Percentiles rank a stretch among this genome's conserved stretches.
Evolutionary conservation across 1,140 invertebrate species (phyloP).

Genomic region (Melanaphis sacchari): DNA sequence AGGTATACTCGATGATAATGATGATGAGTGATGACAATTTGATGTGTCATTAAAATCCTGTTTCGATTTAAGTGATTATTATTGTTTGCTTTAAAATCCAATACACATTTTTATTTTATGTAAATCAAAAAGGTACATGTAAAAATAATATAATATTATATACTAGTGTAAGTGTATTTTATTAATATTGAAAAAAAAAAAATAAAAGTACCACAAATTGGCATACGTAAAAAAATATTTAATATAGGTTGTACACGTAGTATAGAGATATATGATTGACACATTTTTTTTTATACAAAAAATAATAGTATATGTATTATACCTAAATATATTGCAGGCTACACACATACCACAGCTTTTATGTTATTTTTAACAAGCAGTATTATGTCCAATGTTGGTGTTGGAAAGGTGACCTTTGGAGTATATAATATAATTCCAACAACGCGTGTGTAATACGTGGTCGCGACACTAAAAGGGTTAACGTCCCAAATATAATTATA

Average conservation of each 20-base stretch:
- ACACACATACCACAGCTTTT: neutral
- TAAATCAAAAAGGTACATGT: neutral
- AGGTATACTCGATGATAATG: too few relatives aligned
- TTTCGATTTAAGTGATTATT: too few relatives aligned
- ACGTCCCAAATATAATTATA: conserved; percentile 35
- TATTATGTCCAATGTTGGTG: neutral
- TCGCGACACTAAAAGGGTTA: neutral
- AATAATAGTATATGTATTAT: neutral
- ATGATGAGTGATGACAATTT: too few relatives aligned
- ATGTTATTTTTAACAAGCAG: neutral
- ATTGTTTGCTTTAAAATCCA: too few relatives aligned
- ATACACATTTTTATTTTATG: too few relatives aligned
- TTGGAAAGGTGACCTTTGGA: neutral
- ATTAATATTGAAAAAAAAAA: neutral
- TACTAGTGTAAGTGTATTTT: neutral
- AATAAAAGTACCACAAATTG: neutral
- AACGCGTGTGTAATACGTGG: neutral
- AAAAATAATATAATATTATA: neutral
- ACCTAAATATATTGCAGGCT: neutral
- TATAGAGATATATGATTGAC: neutral
- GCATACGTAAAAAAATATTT: neutral
- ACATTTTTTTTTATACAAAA: too few relatives aligned
- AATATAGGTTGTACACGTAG: neutral
- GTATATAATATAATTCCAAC: neutral
- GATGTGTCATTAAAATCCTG: too few relatives aligned